Evolutionary conservation across 1,140 invertebrate species (phyloP).

Genomic region (Teleopsis dalmanni): DNA sequence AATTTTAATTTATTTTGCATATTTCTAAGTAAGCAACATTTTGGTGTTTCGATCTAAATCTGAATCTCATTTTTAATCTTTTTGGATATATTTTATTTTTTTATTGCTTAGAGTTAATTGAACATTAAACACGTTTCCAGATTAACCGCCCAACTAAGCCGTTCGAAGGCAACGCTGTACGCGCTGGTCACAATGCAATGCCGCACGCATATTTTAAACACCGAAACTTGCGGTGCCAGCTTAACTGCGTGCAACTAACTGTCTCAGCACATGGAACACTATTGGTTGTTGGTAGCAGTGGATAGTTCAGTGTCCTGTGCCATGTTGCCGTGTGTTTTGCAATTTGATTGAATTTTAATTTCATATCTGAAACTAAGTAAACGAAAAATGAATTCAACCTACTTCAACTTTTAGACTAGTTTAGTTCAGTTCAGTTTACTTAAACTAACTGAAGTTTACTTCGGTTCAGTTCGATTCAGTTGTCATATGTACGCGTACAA

Average conservation of each 20-base stretch:
- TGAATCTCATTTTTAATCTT: too few species aligned
- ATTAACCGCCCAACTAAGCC: too few species aligned
- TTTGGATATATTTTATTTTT: too few species aligned
- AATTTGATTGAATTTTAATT: conserved; percentile 36
- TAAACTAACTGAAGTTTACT: conserved; percentile 6
- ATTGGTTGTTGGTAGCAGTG: neutral
- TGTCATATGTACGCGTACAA: conserved; percentile 11
- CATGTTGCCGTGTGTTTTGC: conserved; percentile 20
- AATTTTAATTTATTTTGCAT: too few species aligned
- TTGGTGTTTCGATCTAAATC: too few species aligned
- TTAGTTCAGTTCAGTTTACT: conserved; percentile 23
- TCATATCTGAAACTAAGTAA: conserved; percentile 23
- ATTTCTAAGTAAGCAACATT: too few species aligned
- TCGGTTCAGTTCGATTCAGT: conserved; percentile 16
- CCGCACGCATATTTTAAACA: too few species aligned
- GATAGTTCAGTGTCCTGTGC: conserved; percentile 16
- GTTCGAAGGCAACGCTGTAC: too few species aligned
- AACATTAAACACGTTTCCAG: too few species aligned
- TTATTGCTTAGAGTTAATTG: too few species aligned
- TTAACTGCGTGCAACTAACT: neutral
- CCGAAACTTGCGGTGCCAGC: too few species aligned
- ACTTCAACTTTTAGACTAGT: conserved; percentile 26
- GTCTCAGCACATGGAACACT: neutral
- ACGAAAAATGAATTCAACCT: conserved; percentile 27
- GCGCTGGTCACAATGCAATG: too few species aligned